A percentile compares a stretch with the other conserved stretches of the same genome.
These are phyloP conservation scores for Etheostoma perlongum DNA, from an alignment of 2,797 vertebrate genomes.

Conservation along the genomic window DNA sequence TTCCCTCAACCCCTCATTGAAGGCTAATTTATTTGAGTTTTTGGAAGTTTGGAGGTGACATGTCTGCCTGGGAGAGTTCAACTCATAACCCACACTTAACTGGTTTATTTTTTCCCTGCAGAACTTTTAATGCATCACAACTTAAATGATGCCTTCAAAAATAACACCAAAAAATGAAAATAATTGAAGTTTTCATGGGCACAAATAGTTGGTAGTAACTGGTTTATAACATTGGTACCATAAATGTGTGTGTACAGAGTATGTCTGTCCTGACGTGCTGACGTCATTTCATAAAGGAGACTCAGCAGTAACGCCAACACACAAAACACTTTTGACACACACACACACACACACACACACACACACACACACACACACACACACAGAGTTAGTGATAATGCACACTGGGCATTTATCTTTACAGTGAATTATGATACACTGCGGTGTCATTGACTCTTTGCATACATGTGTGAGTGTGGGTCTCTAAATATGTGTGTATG, in stretches of 20 bases:
- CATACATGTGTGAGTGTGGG: constrained; percentile 59
- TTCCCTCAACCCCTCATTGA: constrained; percentile 54
- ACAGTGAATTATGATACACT: constrained; percentile 73
- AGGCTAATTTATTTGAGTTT: constrained; percentile 46
- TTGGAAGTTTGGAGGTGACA: constrained; percentile 48
- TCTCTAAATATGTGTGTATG: constrained; percentile 60
- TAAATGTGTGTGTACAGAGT: constrained; percentile 13
- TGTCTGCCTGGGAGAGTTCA: constrained; percentile 39
- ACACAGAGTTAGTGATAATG: constrained; percentile 60
- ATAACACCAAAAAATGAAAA: neutral
- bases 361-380: constrained; percentile 26
- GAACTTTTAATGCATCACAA: constrained; percentile 11
- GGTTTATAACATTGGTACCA: constrained; percentile 17
- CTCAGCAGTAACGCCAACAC: constrained; percentile 14
- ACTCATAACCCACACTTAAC: constrained; percentile 33
- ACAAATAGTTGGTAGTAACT: constrained; percentile 10
- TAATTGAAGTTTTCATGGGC: constrained; percentile 8
- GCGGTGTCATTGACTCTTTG: constrained; percentile 70
- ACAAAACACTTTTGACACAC: constrained; percentile 20
- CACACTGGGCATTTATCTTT: constrained; percentile 78
- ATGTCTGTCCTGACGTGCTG: constrained; percentile 37
- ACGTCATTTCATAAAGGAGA: constrained; percentile 44
- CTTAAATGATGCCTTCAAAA: constrained; percentile 7
- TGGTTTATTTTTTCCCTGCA: constrained; percentile 27
- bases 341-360: constrained; percentile 28